Conservation (phyloP, 2,113 vertebrate species). For the Dermatemys mawii region DNA sequence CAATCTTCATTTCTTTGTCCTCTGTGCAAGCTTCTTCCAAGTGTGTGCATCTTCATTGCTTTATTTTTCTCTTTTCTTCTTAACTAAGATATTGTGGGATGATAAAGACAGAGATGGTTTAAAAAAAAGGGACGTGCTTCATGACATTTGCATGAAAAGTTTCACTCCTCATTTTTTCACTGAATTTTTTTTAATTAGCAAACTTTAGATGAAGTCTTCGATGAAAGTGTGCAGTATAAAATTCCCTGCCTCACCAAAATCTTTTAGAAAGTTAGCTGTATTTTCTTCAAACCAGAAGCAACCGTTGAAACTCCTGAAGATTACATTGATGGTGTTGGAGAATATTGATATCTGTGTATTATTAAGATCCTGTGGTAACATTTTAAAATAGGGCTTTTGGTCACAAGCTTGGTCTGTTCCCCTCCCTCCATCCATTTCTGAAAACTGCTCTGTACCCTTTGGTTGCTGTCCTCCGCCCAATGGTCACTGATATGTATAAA, state of each 20-base stretch:
- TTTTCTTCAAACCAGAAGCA: not conserved
- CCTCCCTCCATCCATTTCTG: not conserved
- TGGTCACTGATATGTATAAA: not conserved
- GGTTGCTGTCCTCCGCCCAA: not conserved
- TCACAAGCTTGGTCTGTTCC: not conserved
- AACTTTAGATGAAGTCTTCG: no score
- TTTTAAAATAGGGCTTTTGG: not conserved
- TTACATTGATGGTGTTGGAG: not conserved
- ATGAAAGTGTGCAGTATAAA: no score
- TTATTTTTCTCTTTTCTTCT: not conserved
- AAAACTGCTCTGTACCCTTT: not conserved
- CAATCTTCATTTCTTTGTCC: not conserved
- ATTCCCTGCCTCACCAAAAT: not conserved
- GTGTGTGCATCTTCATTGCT: not conserved
- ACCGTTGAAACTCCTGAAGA: not conserved
- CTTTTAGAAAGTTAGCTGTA: no score
- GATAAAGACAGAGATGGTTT: not conserved
- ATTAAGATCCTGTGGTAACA: not conserved
- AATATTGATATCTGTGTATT: conserved; percentile 11
- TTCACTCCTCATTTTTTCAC: not conserved
- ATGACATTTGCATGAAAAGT: not conserved
- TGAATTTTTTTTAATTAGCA: not conserved
- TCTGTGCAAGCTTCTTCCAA: not conserved
- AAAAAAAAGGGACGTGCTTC: not conserved
- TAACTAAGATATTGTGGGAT: not conserved